phyloP scores from a whole-genome alignment of 2,797 vertebrate species.

The Tapirus indicus region DNA sequence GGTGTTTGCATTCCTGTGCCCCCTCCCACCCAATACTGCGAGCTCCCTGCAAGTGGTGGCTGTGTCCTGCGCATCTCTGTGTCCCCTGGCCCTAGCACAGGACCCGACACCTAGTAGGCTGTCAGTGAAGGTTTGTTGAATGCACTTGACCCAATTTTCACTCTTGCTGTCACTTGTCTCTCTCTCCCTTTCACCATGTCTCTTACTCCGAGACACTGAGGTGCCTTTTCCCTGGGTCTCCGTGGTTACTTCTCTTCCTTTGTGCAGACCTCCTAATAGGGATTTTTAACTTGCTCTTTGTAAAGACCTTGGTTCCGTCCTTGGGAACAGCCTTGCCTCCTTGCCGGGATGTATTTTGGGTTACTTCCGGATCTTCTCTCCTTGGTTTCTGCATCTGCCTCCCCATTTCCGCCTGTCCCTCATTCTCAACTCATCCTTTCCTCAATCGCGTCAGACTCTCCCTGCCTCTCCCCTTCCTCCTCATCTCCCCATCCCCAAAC shows the following conservation, averaged over 20 bases:
- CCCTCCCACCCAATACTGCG: background rate
- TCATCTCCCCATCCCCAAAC: background rate
- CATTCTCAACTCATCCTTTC: background rate
- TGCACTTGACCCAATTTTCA: background rate
- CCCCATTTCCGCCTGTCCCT: background rate
- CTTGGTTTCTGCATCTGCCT: background rate
- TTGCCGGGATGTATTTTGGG: background rate
- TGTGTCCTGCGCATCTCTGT: background rate
- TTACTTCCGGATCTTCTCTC: slow-evolving; percentile 5
- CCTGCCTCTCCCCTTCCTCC: background rate
- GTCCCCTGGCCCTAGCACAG: background rate
- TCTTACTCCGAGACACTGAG: background rate
- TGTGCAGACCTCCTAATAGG: background rate
- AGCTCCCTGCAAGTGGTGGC: background rate
- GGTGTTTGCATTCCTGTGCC: background rate
- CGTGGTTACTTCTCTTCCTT: background rate
- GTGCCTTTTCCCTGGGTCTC: background rate
- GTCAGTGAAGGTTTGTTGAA: background rate
- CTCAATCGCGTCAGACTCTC: background rate
- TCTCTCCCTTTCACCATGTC: background rate
- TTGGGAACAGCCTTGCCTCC: slow-evolving; percentile 34
- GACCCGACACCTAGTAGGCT: background rate
- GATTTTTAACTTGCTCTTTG: slow-evolving; percentile 28
- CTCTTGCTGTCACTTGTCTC: background rate
- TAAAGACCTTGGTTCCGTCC: slow-evolving; percentile 30